Evolutionary conservation across 2,113 vertebrate genomes (phyloP), one percentile per base, ranked within the genome.

Genomic region (Nettapus auritus): DNA sequence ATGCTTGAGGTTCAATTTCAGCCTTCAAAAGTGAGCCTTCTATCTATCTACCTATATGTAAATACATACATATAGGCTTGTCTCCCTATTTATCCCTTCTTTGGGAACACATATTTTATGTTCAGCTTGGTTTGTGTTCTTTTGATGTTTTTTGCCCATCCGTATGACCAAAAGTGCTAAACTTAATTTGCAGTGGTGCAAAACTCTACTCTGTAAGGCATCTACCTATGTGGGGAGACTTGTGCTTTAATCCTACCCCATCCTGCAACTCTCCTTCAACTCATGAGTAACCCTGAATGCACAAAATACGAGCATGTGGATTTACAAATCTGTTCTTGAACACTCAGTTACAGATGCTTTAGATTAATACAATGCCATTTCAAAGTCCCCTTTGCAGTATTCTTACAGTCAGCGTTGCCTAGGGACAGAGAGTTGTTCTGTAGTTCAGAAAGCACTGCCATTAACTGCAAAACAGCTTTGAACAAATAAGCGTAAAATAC

Each of bases 341-440:
- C 0, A 0, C 64, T 75, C 19, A 26, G 10, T 68, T 78, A 36
- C 13, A 25, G 42, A 9, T 82, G 17, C 38, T 56, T 60, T 64
- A 48, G 34, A 28, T 77, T 28, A 70, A 38, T 23, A 29, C 2
- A 31, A 1, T 9, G 7, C 16, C 4, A 11, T 29, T 86, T 31
- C 56, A 33, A 73, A 80, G 9, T 67, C 16, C 7, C 11, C 1
- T 1, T 52, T 66, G 29, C 4, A 22, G 48, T 44, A 26, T 26
- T 70, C 19, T 74, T 7, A 0, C 28, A 18, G 40, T 0, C 0
- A 28, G 20, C 0, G 1, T 44, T 26, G 40, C 52, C 44, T 60
- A 34, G 38, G 38, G 48, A n/a, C 36, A 91, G 40, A 69, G 25
- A 60, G 33, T 52, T 34, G 17, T 57, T 69, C 69, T 67, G 13